These are phyloP conservation scores for Petrocephalus zakoni DNA, from an alignment of 2,113 vertebrate genomes.

Conservation along the genomic window DNA sequence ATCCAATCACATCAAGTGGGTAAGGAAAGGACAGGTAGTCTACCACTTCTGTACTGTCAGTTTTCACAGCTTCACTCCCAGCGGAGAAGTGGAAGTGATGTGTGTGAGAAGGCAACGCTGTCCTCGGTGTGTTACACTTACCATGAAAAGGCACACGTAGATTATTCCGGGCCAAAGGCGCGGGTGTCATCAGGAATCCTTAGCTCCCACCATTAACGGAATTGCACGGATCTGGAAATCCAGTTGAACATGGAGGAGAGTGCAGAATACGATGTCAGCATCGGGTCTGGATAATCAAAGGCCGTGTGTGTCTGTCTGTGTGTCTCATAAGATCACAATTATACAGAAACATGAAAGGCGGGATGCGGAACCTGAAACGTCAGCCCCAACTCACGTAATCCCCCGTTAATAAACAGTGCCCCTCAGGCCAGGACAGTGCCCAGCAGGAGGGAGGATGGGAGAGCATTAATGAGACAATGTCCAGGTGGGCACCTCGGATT, in stretches of 20 bases:
- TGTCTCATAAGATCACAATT: background rate
- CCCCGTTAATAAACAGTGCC: conserved; percentile 56
- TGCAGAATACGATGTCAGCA: background rate
- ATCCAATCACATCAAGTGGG: conserved; percentile 34
- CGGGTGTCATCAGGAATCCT: background rate
- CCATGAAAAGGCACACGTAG: background rate
- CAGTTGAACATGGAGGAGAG: background rate
- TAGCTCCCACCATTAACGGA: background rate
- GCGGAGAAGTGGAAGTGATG: background rate
- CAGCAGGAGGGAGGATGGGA: conserved; percentile 41
- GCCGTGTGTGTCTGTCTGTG: background rate
- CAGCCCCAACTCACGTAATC: conserved; percentile 38
- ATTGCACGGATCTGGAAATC: background rate
- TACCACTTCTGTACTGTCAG: conserved; percentile 19
- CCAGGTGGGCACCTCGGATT: conserved; percentile 33
- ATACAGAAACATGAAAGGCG: conserved; percentile 37
- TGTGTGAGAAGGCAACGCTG: background rate
- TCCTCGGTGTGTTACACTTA: background rate
- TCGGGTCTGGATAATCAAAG: background rate
- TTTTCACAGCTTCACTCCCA: conserved; percentile 27
- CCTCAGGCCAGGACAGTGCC: conserved; percentile 37
- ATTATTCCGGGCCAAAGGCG: background rate
- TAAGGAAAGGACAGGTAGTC: conserved; percentile 38
- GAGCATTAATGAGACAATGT: conserved; percentile 38
- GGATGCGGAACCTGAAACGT: conserved; percentile 27